phyloP scores from a whole-genome alignment of 2,113 vertebrate species.

The Prolemur simus region DNA sequence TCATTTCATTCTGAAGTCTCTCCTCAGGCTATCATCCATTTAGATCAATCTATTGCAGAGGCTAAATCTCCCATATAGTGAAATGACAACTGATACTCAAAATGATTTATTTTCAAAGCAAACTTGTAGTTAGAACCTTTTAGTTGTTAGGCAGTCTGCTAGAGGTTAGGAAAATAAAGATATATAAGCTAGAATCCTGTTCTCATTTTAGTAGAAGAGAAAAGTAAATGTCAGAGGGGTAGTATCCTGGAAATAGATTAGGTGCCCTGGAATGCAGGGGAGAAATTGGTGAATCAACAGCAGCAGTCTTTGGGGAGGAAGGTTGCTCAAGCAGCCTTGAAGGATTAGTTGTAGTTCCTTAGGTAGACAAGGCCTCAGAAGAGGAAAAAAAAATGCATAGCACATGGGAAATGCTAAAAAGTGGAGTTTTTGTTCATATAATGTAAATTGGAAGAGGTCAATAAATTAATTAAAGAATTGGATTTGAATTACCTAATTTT shows the following conservation, averaged over 20 bases:
- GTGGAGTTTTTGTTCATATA: not conserved
- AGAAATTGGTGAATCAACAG: not conserved
- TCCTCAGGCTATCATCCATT: not conserved
- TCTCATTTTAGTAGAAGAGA: constrained; percentile 5
- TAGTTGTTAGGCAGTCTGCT: not conserved
- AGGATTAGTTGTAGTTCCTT: not conserved
- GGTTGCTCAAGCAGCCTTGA: not conserved
- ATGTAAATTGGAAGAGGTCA: not conserved
- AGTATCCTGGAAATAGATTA: not conserved
- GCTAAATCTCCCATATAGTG: not conserved
- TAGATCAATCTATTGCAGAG: not conserved
- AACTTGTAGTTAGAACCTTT: not conserved
- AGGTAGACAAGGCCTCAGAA: not conserved
- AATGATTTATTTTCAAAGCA: not conserved
- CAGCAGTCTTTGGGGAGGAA: not conserved
- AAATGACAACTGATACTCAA: not conserved
- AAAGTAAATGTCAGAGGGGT: not conserved
- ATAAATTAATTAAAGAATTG: not conserved
- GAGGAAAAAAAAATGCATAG: not conserved
- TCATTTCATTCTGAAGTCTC: not conserved
- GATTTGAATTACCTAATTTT: not conserved
- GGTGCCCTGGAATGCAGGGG: not conserved
- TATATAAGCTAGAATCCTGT: not conserved
- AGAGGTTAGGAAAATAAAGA: not conserved
- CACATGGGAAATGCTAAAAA: not conserved